Conservation (phyloP, 2,797 vertebrate species). For the Austrolebias charrua region DNA sequence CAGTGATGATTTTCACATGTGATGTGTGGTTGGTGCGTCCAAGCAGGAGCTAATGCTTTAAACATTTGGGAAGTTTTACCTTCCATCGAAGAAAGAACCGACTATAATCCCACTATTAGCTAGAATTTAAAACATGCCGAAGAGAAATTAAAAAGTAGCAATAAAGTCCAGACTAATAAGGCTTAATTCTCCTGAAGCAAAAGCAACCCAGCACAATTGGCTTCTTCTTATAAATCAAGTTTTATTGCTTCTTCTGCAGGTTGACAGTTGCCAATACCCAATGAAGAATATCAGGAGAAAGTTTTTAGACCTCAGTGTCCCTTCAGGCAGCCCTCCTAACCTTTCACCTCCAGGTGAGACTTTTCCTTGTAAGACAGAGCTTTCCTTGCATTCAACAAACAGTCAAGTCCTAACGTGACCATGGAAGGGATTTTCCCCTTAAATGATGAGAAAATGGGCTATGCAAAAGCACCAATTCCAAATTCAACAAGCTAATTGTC, state of each 20-base stretch:
- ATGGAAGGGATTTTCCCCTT: slow-evolving; percentile 47
- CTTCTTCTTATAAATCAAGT: slow-evolving; percentile 10
- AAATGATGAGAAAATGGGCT: slow-evolving; percentile 33
- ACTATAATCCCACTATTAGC: slow-evolving; percentile 33
- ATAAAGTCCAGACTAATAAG: neutral
- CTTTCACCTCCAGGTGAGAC: slow-evolving; percentile 61
- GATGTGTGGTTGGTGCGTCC: slow-evolving; percentile 20
- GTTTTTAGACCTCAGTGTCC: slow-evolving; percentile 17
- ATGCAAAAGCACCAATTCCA: slow-evolving; percentile 46
- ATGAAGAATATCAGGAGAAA: slow-evolving; percentile 17
- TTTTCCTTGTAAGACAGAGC: slow-evolving; percentile 37
- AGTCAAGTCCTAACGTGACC: slow-evolving; percentile 57
- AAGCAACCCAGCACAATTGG: slow-evolving; percentile 14
- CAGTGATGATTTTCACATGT: slow-evolving; percentile 55
- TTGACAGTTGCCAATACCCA: slow-evolving; percentile 18
- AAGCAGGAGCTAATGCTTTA: slow-evolving; percentile 40
- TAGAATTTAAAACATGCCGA: slow-evolving; percentile 41
- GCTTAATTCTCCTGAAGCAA: slow-evolving; percentile 18
- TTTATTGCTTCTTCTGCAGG: neutral
- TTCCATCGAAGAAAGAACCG: slow-evolving; percentile 28
- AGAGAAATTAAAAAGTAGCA: slow-evolving; percentile 27
- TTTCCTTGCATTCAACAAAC: slow-evolving; percentile 38
- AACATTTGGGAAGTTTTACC: slow-evolving; percentile 44
- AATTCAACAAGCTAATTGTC: slow-evolving; percentile 57
- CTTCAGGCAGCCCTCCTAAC: slow-evolving; percentile 56